A percentile compares a stretch with the other conserved stretches of the same genome.
Evolutionary conservation across 2,888 invertebrate genomes (phyloP).

Genomic region (Rotaria magnacalcarata): DNA sequence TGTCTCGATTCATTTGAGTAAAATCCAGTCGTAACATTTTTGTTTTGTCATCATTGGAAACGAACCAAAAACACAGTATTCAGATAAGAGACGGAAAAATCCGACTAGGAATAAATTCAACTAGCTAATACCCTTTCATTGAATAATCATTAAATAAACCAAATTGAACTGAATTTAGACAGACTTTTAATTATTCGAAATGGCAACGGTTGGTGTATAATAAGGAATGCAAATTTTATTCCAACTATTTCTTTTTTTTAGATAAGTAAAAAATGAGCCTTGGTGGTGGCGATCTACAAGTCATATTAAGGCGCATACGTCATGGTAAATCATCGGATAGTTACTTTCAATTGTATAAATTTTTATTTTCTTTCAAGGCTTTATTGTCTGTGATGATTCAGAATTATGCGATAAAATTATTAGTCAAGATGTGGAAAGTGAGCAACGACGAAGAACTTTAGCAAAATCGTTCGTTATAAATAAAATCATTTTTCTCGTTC

Average conservation of each 20-base stretch:
- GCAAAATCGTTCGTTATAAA: not conserved
- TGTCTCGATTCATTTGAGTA: not conserved
- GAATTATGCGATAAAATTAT: constrained; percentile 32
- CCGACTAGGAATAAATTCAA: not conserved
- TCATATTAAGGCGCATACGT: constrained; percentile 24
- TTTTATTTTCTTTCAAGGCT: not conserved
- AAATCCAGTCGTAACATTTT: not conserved
- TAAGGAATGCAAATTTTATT: not conserved
- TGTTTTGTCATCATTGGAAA: not conserved
- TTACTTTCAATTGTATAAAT: not conserved
- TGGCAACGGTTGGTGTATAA: too few species aligned
- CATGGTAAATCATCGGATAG: not conserved
- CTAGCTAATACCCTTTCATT: not conserved
- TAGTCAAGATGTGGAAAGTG: constrained; percentile 3
- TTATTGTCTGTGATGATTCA: constrained; percentile 20
- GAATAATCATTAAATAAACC: not conserved
- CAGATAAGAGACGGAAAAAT: not conserved
- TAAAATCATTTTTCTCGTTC: not conserved
- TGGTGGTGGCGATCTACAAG: constrained; percentile 23
- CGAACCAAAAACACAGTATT: not conserved
- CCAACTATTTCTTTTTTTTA: not conserved
- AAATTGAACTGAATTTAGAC: too few species aligned
- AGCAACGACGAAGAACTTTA: constrained; percentile 5
- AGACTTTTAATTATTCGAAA: not conserved
- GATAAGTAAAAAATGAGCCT: constrained; percentile 21